A percentile compares a stretch with the other conserved stretches of the same genome.
Evolutionary conservation across 2,113 vertebrate genomes (phyloP).

Genomic region (Cephalopterus ornatus): DNA sequence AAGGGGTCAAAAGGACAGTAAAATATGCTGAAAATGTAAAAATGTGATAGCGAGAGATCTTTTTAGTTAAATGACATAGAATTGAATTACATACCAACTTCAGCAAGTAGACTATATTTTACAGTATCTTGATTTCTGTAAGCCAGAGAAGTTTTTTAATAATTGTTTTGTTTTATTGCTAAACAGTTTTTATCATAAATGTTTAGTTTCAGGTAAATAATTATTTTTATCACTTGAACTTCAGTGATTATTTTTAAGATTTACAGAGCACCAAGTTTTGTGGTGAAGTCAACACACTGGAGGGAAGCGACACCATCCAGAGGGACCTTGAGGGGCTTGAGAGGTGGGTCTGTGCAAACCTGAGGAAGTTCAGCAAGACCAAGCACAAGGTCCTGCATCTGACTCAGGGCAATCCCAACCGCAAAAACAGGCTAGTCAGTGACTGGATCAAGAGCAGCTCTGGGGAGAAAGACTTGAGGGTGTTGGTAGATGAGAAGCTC

Average conservation of each 20-base stretch:
- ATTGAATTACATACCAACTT: background rate
- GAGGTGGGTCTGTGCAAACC: background rate
- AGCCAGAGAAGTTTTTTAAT: background rate
- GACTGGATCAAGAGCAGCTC: background rate
- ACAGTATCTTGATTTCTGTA: background rate
- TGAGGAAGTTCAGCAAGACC: background rate
- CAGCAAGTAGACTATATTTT: background rate
- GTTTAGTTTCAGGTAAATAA: background rate
- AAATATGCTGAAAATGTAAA: constrained; percentile 24
- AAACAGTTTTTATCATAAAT: background rate
- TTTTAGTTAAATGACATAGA: background rate
- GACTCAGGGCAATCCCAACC: background rate
- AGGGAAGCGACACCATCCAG: background rate
- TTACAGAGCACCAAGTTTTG: background rate
- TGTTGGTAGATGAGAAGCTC: background rate
- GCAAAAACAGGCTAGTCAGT: background rate
- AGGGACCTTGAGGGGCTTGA: background rate
- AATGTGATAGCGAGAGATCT: background rate
- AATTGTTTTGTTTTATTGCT: background rate
- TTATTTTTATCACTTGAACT: background rate
- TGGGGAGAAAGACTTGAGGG: background rate
- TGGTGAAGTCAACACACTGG: too few relatives aligned
- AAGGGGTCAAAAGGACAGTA: constrained; percentile 1
- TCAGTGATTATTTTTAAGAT: background rate
- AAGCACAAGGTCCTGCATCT: background rate